Evolutionary conservation across 2,888 invertebrate genomes (phyloP), one percentile per base, ranked within the genome.

Genomic region (Athalia circularis): DNA sequence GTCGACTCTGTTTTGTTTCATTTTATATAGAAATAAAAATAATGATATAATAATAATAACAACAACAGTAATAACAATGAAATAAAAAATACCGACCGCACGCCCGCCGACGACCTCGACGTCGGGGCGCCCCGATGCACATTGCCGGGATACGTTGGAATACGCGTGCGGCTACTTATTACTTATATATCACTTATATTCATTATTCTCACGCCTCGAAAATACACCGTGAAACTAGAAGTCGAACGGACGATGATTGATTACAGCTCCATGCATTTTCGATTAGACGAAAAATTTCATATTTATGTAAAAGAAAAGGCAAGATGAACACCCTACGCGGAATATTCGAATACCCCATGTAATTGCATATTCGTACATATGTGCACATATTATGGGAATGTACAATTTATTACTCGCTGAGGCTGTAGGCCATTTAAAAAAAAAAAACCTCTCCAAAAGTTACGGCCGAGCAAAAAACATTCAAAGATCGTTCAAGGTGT

Each of bases 171-270:
- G 70, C 29, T 74, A 57, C 61, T 70, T 77, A 77, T 43, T 52
- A 75, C 48, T 61, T 43, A 43, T 81, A 77, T 81, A 81, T 83
- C 80, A 83, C 83, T 84, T 79, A 80, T 29, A 2, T 68, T 80
- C 81, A 80, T 84, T 81, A 81, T 81, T 80, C 78, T 80, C 67
- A 65, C 78, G 48, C 67, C 70, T 65, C 68, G 72, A 79, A 79
- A 79, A 80, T 76, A 72, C 52, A 77, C 77, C 64, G 54, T 62
- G 61, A 62, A 68, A 62, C 77, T 45, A 45, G 29, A 29, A 29
- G 29, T 29, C 29, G 29, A 65, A 72, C 15, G 45, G 70, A 64
- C 15, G 62, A 62, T 67, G 70, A 62, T 76, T 43, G 75, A 77
- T 61, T 64, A 59, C 61, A 67, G 50, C 77, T 47, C 84, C 84